phyloP scores from a whole-genome alignment of 2,113 vertebrate genomes.

The Coreoperca whiteheadi region DNA sequence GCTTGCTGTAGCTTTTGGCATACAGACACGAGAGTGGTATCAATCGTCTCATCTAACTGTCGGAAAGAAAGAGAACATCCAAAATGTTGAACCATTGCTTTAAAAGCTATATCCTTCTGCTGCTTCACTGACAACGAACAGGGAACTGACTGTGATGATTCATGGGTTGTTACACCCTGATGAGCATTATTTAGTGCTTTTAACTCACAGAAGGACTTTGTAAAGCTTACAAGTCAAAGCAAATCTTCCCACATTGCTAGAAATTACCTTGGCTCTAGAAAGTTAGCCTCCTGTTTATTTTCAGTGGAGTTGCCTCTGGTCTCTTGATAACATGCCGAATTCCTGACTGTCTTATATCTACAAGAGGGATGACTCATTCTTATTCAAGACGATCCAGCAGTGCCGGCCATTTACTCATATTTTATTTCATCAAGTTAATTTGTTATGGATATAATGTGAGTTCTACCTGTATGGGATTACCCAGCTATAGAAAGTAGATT shows the following conservation, averaged over 20 bases:
- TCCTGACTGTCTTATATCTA: slow-evolving; percentile 28
- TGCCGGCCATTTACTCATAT: not conserved
- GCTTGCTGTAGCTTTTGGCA: not conserved
- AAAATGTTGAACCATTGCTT: slow-evolving; percentile 1
- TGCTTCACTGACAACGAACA: slow-evolving; percentile 4
- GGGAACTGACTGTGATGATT: not conserved
- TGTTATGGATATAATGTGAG: not conserved
- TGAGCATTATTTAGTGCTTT: slow-evolving; percentile 19
- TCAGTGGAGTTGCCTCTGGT: slow-evolving; percentile 15
- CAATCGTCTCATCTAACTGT: not conserved
- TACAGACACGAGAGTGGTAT: not conserved
- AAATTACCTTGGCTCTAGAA: slow-evolving; percentile 25
- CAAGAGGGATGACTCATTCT: slow-evolving; percentile 23
- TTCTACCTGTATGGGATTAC: slow-evolving; percentile 26
- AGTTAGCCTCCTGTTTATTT: slow-evolving; percentile 35
- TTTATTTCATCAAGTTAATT: slow-evolving; percentile 30
- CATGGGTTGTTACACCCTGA: not conserved
- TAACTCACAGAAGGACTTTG: slow-evolving; percentile 4
- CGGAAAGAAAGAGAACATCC: not conserved
- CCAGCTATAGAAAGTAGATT: slow-evolving; percentile 16
- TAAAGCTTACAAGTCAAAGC: slow-evolving; percentile 8
- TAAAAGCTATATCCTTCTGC: slow-evolving; percentile 2
- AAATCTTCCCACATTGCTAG: slow-evolving; percentile 15
- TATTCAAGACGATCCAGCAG: slow-evolving; percentile 11
- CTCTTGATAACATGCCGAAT: slow-evolving; percentile 42